A percentile compares a stretch with the other conserved stretches of the same genome.
Evolutionary conservation across 2,888 invertebrate species (phyloP).

Genomic region (Meiosimyza decipiens): DNA sequence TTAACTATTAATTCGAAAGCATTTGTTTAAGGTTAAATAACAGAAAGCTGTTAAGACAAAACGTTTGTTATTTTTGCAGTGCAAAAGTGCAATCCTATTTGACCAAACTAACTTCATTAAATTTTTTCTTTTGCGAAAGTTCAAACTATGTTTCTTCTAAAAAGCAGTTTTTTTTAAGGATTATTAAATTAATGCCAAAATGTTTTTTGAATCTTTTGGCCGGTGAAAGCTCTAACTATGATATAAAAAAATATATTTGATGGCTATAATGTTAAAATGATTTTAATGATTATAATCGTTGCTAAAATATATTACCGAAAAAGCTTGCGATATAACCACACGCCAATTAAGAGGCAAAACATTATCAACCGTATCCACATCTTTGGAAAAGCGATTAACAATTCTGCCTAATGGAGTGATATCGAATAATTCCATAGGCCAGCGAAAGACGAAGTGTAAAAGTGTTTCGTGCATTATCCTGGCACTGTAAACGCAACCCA

Average conservation of each 20-base stretch:
- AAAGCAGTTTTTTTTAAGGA: not conserved
- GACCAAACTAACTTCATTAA: not conserved
- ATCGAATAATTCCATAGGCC: constrained; percentile 82
- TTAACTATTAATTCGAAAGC: not conserved
- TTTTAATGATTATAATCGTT: constrained; percentile 8
- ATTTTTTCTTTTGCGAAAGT: not conserved
- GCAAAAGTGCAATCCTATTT: not conserved
- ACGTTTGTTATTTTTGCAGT: too few relatives aligned
- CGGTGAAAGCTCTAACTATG: not conserved
- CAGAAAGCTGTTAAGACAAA: too few relatives aligned
- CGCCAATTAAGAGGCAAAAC: constrained; percentile 67
- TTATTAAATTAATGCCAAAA: not conserved
- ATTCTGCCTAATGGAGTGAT: constrained; percentile 81
- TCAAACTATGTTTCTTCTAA: not conserved
- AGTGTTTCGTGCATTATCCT: constrained; percentile 71
- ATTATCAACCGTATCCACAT: constrained; percentile 72
- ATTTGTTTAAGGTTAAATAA: not conserved
- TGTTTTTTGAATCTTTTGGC: not conserved
- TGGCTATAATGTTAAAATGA: constrained; percentile 11
- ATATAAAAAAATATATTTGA: not conserved
- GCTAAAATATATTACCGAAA: constrained; percentile 62
- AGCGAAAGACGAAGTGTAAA: constrained; percentile 72
- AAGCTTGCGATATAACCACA: constrained; percentile 62
- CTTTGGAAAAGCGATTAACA: constrained; percentile 75
- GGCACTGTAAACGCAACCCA: constrained; percentile 71